These are phyloP conservation scores for Mesorhabditis spiculigera DNA, from an alignment of 2,888 invertebrate species.

Conservation along the genomic window DNA sequence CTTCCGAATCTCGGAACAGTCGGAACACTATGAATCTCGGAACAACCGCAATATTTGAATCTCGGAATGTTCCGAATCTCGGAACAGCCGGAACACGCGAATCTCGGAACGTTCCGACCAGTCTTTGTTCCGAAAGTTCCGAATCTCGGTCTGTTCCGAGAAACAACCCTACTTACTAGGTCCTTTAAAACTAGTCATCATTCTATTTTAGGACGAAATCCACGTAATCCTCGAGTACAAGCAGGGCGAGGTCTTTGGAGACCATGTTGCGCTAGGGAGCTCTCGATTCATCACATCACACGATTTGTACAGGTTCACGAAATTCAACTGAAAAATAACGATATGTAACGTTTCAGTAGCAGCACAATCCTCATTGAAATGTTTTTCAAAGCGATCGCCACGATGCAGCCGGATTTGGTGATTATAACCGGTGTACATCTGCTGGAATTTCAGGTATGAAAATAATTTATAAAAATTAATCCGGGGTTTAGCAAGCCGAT, in stretches of 20 bases:
- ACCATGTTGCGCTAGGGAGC: constrained; percentile 59
- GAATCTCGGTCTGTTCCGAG: too few species aligned
- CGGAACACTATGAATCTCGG: too few species aligned
- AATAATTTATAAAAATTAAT: neutral
- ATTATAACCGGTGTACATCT: constrained; percentile 61
- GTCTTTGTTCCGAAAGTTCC: too few species aligned
- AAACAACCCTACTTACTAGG: too few species aligned
- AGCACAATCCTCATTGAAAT: constrained; percentile 58
- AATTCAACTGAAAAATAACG: neutral
- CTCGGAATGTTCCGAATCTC: too few species aligned
- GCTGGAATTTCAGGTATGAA: constrained; percentile 58
- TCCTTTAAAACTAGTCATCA: constrained; percentile 19
- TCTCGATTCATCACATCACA: constrained; percentile 62
- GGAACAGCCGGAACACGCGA: too few species aligned
- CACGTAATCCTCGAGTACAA: constrained; percentile 63
- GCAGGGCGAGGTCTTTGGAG: constrained; percentile 60
- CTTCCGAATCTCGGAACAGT: too few species aligned
- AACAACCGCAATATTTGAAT: too few species aligned
- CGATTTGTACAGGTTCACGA: constrained; percentile 59
- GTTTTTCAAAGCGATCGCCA: constrained; percentile 59
- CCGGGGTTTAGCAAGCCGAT: constrained; percentile 35
- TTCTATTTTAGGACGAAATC: constrained; percentile 60
- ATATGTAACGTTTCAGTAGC: constrained; percentile 40
- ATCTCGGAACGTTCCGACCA: too few species aligned
- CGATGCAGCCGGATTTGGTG: constrained; percentile 60